These are phyloP conservation scores for Sebastes schlegelii DNA, from an alignment of 2,113 vertebrate species.

Conservation along the genomic window DNA sequence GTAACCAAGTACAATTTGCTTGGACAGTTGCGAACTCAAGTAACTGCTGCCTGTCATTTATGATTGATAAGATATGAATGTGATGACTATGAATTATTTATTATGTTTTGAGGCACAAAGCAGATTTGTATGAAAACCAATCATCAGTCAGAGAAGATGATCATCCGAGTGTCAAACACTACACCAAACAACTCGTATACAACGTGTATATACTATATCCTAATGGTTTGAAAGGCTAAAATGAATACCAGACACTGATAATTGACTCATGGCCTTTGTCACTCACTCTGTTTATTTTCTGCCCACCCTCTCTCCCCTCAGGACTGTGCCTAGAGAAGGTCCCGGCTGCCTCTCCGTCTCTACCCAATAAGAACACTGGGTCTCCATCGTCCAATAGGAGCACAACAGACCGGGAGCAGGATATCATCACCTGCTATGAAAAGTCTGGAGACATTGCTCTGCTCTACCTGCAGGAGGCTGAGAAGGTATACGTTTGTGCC, in stretches of 20 bases:
- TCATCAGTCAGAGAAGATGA: background rate
- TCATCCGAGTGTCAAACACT: background rate
- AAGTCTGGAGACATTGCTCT: slow-evolving; percentile 98
- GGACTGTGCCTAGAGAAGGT: slow-evolving; percentile 96
- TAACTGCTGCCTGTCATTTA: background rate
- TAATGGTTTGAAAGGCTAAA: background rate
- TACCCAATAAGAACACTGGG: slow-evolving; percentile 85
- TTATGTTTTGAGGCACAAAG: background rate
- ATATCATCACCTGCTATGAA: slow-evolving; percentile 96
- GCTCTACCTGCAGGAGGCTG: slow-evolving; percentile 96
- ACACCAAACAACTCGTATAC: background rate
- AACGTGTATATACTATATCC: too few relatives aligned
- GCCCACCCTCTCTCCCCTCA: slow-evolving; percentile 55
- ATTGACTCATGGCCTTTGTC: background rate
- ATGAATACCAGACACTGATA: background rate
- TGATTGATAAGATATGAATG: slow-evolving; percentile 1
- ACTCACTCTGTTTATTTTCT: background rate
- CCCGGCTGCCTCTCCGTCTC: slow-evolving; percentile 87
- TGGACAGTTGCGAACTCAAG: background rate
- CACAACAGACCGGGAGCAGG: slow-evolving; percentile 87
- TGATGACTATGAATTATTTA: background rate
- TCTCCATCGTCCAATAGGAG: slow-evolving; percentile 85
- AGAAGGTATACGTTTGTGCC: slow-evolving; percentile 85
- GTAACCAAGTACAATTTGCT: background rate
- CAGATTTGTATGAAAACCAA: background rate